phyloP scores from a whole-genome alignment of 1,140 invertebrate genomes.

The Batillaria attramentaria region DNA sequence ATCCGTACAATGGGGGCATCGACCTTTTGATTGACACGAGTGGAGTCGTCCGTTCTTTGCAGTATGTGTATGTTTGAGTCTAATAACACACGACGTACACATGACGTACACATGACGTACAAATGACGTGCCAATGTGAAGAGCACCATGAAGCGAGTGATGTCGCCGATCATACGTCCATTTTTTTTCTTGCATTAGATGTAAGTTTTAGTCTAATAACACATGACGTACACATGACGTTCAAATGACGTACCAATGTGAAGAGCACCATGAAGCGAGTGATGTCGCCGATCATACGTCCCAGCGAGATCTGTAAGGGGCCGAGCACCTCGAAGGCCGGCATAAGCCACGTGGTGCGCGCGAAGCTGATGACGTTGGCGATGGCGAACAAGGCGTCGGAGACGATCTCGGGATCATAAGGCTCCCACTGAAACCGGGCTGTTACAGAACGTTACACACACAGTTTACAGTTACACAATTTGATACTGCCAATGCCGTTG shows the following conservation, averaged over 20 bases:
- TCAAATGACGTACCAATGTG: constrained; percentile 64
- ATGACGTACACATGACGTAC: too few relatives aligned
- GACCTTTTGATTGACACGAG: too few relatives aligned
- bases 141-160: constrained; percentile 70
- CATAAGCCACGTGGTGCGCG: constrained; percentile 71
- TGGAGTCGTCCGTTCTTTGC: too few relatives aligned
- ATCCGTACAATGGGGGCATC: too few relatives aligned
- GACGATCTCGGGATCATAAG: constrained; percentile 71
- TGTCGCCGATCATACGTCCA: constrained; percentile 72
- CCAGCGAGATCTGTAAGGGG: constrained; percentile 71
- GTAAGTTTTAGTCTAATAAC: too few relatives aligned
- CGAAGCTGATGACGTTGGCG: constrained; percentile 71
- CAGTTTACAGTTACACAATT: too few relatives aligned
- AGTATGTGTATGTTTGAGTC: too few relatives aligned
- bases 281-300: constrained; percentile 72
- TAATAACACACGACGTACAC: too few relatives aligned
- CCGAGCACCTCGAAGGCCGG: constrained; percentile 72
- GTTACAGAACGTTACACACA: too few relatives aligned
- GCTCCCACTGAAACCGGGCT: constrained; percentile 71
- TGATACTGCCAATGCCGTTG: too few relatives aligned
- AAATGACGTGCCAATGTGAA: constrained; percentile 66
- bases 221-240: neutral
- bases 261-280: constrained; percentile 71
- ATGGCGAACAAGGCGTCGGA: constrained; percentile 71
- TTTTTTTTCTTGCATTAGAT: too few relatives aligned